Evolutionary conservation across 2,888 invertebrate species (phyloP), one percentile per base, ranked within the genome.

Genomic region (Chrysopilus asiliformis): DNA sequence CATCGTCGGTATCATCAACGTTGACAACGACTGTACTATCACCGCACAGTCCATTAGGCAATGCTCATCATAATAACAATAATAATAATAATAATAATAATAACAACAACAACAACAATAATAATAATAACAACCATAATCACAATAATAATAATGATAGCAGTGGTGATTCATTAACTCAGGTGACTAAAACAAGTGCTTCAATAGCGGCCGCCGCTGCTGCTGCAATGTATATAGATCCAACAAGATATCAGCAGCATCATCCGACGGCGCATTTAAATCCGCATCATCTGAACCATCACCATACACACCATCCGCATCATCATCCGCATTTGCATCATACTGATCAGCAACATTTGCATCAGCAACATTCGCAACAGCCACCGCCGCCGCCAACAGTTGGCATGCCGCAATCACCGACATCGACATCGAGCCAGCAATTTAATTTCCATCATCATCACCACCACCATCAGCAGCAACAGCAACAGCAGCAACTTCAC

Each of bases 141-240:
- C 50, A 47, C 27, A 55, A 52, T 33, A 57, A 47, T 27, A 26
- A 32, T 35, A 35, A 39, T 39, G 35, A 32, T 32, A 35, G 28
- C 32, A 32, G 30, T 17, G 39, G 34, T 44, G 56, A 53, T 47
- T 55, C 52, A 36, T 49, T 57, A 48, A 50, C 53, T 45, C 55
- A 57, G 46, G 53, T 55, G 35, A 47, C 46, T 30, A 44, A 51
- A 37, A 49, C 44, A 32, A 46, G 57, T 51, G 57, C 59, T 41
- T 56, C 62, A 45, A 56, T 60, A 43, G 60, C 61, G 45, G 60
- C 63, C 48, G 61, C 61, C 49, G 63, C 63, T 47, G 61, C 63
- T 45, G 63, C 61, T 39, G 61, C 61, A 30, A 62, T 63, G 61
- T 62, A 62, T 48, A 63, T 62, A 49, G 62, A 62, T 52, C 60